phyloP scores from a whole-genome alignment of 2,113 vertebrate genomes.

The Anolis carolinensis region DNA sequence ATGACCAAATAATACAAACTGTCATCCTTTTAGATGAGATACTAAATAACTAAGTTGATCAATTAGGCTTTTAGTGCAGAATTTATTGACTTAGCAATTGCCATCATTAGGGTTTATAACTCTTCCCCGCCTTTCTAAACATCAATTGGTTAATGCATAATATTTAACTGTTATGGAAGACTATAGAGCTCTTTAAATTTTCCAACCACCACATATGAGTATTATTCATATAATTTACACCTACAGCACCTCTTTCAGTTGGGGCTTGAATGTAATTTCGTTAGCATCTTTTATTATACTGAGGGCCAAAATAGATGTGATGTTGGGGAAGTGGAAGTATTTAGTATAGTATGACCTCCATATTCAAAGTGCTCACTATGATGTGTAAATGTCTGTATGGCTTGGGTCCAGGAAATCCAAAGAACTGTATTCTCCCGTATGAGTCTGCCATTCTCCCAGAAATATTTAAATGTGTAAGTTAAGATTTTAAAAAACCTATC shows the following conservation, averaged over 20 bases:
- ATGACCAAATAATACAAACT: neutral
- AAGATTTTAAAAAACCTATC: too few relatives aligned
- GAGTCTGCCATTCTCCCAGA: too few relatives aligned
- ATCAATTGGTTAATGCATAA: neutral
- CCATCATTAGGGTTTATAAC: neutral
- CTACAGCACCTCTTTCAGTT: neutral
- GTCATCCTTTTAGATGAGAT: neutral
- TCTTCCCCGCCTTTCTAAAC: neutral
- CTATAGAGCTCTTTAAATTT: neutral
- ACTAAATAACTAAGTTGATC: conserved; percentile 17
- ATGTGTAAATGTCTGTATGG: too few relatives aligned
- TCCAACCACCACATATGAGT: too few relatives aligned
- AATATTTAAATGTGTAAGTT: too few relatives aligned
- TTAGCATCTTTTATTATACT: neutral
- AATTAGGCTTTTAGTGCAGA: conserved; percentile 3
- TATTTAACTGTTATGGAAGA: neutral
- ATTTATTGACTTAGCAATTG: conserved; percentile 8
- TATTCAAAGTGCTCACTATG: too few relatives aligned
- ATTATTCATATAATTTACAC: neutral
- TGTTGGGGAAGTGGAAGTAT: neutral
- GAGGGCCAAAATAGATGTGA: neutral
- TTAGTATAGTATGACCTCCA: neutral
- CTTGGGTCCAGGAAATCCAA: too few relatives aligned
- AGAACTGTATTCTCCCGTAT: too few relatives aligned
- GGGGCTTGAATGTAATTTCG: neutral